Base-by-base conservation (phyloP, 2,113 vertebrate species). In the Pomatostomus ruficeps region DNA sequence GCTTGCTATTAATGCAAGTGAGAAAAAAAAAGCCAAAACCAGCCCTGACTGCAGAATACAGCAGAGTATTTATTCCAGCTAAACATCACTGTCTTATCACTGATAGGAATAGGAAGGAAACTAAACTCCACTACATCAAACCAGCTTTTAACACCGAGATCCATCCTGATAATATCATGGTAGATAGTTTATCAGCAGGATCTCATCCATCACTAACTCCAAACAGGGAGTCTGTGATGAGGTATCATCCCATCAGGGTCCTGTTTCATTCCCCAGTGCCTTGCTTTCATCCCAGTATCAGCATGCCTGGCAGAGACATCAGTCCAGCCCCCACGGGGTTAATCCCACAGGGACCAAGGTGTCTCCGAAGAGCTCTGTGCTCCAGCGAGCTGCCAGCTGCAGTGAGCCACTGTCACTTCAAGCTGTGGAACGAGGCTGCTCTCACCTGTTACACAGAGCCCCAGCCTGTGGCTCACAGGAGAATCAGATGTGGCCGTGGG, bases 21-120 rank as follows among this genome's bases (percentile, higher is more conserved):
- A 18, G 3, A 6, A 4, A 1, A 4, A 2, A 9, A 26, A 57
- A 25, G n/a, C n/a, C n/a, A n/a, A n/a, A n/a, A n/a, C n/a, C n/a
- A n/a, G 16, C 10, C 12, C 66, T 57, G 57, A 25, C 7, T 67
- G 45, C 36, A 66, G 38, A 86, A 71, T 43, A 74, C n/a, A 85
- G 48, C 28, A 51, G n/a, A 42, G 18, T 63, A 87, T 91, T 83
- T 71, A 73, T 59, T 26, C 71, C 87, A 59, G 20, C 33, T 77
- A 55, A 96, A 74, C 31, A 54, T 89, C 73, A 51, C 25, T 58
- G 54, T 35, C 45, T 73, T 68, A 70, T 79, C 35, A 12, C 25
- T 45, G 38, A 36, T 8, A 76, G 28, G 19, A 91, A 23, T 15
- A 52, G 88, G 78, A 93, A 82, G 23, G 55, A 89, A 89, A 89